Base-by-base conservation (phyloP, 35 echinoderm and acorn worm species). In the Lytechinus pictus region DNA sequence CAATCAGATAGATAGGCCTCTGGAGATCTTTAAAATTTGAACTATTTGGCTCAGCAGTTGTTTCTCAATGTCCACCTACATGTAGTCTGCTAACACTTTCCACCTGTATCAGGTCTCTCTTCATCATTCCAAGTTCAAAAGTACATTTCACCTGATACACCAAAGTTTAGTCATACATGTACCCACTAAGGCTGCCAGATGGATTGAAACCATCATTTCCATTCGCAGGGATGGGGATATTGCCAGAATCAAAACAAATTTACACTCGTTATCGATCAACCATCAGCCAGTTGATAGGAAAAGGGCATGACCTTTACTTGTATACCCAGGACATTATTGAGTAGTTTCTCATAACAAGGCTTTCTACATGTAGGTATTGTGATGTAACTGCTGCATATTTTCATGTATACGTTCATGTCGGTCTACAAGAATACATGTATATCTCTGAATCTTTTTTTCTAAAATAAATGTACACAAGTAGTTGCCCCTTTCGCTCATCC, bases 171-270 rank as follows among this genome's bases (percentile, higher is more conserved):
- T 79, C 66, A 79, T 79, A 79, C 66, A 79, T 24, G 66, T 19
- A 79, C 66, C 24, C 66, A 79, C 14, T 14, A 7, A 19, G 1
- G 19, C 61, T 21, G 4, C 61, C 24, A 71, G 61, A 71, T 71
- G 61, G 61, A 71, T 71, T 16, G 61, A 71, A 71, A 13, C 61
- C 61, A 13, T 21, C 61, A 79, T 79, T 79, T 79, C 66, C 66
- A 79, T 79, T 79, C n/a, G 66, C 66, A 79, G 66, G 66, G 66
- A 16, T 24, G n/a, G 66, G 66, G 66, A 79, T 79, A 79, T 79
- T 79, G 66, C 66, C 66, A 79, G 12, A 79, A 79, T 79, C 66
- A 79, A 79, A 79, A 79, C 66, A 79, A 79, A 79, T 79, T 79
- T 79, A 79, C 66, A 79, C 66, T 79, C 66, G 66, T 79, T 79